These are phyloP conservation scores for Perodicticus potto DNA, from an alignment of 2,797 vertebrate species.

Conservation along the genomic window DNA sequence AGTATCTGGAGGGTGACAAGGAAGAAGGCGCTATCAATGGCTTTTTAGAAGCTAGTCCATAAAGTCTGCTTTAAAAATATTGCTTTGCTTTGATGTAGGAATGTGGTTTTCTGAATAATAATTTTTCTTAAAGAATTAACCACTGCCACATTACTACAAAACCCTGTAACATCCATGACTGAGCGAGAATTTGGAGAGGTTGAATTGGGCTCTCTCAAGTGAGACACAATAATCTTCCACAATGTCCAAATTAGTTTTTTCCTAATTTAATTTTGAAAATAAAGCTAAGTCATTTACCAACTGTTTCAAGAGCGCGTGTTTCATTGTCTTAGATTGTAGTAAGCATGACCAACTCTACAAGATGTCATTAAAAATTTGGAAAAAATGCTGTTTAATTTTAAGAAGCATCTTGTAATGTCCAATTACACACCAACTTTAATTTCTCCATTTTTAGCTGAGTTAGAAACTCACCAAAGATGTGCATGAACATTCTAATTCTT, in stretches of 20 bases:
- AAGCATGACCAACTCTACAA: slow-evolving; percentile 26
- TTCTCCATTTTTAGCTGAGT: slow-evolving; percentile 39
- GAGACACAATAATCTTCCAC: background rate
- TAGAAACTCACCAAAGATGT: slow-evolving; percentile 50
- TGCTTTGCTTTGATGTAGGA: background rate
- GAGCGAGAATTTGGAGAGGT: slow-evolving; percentile 14
- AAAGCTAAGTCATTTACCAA: slow-evolving; percentile 53
- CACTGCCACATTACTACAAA: background rate
- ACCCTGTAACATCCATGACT: background rate
- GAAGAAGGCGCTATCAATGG: background rate
- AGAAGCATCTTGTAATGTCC: slow-evolving; percentile 34
- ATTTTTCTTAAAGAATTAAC: slow-evolving; percentile 35
- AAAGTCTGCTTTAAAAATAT: background rate
- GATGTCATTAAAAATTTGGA: slow-evolving; percentile 41
- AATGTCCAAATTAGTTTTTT: slow-evolving; percentile 21
- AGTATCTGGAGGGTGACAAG: background rate
- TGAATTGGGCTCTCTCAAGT: background rate
- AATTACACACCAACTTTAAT: slow-evolving; percentile 44
- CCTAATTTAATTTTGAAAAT: slow-evolving; percentile 60
- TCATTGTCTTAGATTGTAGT: slow-evolving; percentile 54
- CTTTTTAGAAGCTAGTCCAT: background rate
- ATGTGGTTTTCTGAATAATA: background rate
- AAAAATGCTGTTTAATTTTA: slow-evolving; percentile 58
- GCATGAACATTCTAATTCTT: slow-evolving; percentile 21
- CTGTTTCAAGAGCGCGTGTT: slow-evolving; percentile 46